Percentiles rank a stretch among this genome's conserved stretches.
These are phyloP conservation scores for Rhopilema esculentum DNA, from an alignment of 30 jellyfish, hydroid and myxozoan genomes.

Conservation along the genomic window DNA sequence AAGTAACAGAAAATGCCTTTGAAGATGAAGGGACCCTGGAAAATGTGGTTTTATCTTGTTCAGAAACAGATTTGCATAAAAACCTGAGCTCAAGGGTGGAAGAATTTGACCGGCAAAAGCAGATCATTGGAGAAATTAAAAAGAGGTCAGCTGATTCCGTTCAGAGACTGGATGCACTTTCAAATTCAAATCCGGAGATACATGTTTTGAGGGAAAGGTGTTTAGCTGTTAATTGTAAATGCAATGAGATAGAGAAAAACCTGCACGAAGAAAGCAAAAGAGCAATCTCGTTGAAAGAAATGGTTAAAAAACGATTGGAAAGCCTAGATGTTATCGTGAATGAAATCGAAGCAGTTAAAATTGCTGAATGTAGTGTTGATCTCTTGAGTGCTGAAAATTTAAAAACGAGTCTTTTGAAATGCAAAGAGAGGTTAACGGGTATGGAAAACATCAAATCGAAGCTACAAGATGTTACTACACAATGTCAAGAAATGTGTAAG, in stretches of 20 bases:
- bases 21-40: not conserved
- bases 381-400: not conserved
- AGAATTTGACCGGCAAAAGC: not conserved
- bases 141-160: not conserved
- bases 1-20: not conserved
- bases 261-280: not conserved
- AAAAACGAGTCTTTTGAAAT: not conserved
- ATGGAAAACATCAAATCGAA: not conserved
- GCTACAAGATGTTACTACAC: not conserved
- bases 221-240: not conserved
- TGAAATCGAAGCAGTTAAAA: not conserved
- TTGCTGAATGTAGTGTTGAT: not conserved
- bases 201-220: not conserved
- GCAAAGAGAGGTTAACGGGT: not conserved
- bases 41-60: not conserved
- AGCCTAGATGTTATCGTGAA: not conserved
- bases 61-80: not conserved
- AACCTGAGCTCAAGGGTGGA: not conserved
- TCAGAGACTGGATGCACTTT: not conserved
- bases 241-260: not conserved
- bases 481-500: not conserved
- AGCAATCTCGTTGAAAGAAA: not conserved
- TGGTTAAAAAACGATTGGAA: not conserved
- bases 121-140: not conserved
- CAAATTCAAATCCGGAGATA: not conserved